Evolutionary conservation across 2,113 vertebrate species (phyloP).

Genomic region (Camelus bactrianus): DNA sequence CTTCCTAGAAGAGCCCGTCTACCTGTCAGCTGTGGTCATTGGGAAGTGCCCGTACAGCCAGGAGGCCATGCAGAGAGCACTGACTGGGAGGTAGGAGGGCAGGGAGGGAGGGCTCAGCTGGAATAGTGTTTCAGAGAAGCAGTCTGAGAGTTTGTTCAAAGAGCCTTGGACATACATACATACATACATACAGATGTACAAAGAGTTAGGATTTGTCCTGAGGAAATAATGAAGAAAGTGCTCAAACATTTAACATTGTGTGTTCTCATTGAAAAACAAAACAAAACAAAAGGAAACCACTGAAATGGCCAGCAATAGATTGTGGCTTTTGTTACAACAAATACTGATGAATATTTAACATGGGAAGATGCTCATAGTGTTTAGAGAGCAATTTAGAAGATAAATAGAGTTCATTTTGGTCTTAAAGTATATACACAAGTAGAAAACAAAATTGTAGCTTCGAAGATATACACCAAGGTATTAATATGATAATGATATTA

Average conservation of each 20-base stretch:
- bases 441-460: not conserved
- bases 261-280: not conserved
- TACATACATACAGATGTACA: rapidly evolving
- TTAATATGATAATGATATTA: not conserved
- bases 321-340: constrained; percentile 23
- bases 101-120: not conserved
- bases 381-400: constrained; percentile 47
- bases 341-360: constrained; percentile 3
- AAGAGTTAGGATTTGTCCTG: not conserved
- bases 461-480: not conserved
- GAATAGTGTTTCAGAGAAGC: not conserved
- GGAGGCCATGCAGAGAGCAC: constrained; percentile 91
- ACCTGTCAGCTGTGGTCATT: constrained; percentile 91
- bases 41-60: constrained; percentile 93
- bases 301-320: not conserved
- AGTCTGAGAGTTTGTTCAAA: not conserved
- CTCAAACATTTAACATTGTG: not conserved
- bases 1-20: constrained; percentile 93
- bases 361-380: not conserved
- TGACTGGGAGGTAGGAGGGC: constrained; percentile 88
- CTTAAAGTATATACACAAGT: not conserved
- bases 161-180: not conserved
- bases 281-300: not conserved
- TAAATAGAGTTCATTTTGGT: not conserved
- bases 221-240: constrained; percentile 19